Conservation (phyloP, 2,113 vertebrate species). For the Rhynchomys soricoides region DNA sequence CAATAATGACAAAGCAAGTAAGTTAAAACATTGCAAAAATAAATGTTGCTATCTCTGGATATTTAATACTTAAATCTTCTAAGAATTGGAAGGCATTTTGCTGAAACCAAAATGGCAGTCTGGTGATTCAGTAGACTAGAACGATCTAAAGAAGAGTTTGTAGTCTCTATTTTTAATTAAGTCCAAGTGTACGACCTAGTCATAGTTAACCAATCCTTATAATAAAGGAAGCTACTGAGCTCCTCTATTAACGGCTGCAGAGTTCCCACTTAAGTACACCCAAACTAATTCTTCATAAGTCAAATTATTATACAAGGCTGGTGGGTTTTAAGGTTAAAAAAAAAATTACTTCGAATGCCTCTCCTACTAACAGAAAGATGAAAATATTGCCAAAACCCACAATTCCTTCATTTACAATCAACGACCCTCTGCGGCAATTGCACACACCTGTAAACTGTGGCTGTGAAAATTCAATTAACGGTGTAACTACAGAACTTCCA, state of each 20-base stretch:
- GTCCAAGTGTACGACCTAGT: conserved; percentile 36
- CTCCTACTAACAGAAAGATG: neutral
- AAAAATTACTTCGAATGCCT: neutral
- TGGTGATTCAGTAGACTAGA: conserved; percentile 50
- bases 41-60: neutral
- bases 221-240: neutral
- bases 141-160: conserved; percentile 48
- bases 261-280: conserved; percentile 46
- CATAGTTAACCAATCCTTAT: conserved; percentile 6
- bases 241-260: conserved; percentile 17
- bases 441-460: conserved; percentile 72
- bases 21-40: conserved; percentile 28
- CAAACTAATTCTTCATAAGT: conserved; percentile 38
- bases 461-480: conserved; percentile 19
- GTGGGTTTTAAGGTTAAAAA: neutral
- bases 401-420: neutral
- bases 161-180: conserved; percentile 69
- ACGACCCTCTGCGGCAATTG: neutral
- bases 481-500: neutral
- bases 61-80: conserved; percentile 2
- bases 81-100: conserved; percentile 54
- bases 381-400: neutral
- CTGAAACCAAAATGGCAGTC: conserved; percentile 80
- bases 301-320: neutral
- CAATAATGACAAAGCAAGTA: conserved; percentile 30